These are phyloP conservation scores for Oreohelix idahoensis DNA, from an alignment of 1,140 invertebrate genomes.

Conservation along the genomic window DNA sequence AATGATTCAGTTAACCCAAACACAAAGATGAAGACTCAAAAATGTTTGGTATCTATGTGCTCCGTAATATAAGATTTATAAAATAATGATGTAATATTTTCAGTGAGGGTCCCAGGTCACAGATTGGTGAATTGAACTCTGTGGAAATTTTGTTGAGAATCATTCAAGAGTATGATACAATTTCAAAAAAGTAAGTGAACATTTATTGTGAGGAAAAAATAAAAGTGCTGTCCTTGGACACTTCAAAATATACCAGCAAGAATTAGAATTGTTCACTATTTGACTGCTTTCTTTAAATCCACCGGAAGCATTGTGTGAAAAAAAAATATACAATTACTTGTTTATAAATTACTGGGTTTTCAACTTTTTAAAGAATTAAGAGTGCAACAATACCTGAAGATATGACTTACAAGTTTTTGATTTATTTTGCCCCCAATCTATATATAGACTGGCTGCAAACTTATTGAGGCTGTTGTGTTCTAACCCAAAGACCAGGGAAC, in stretches of 20 bases:
- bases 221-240: neutral
- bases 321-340: no score
- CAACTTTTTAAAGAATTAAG: no score
- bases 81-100: slow-evolving; percentile 29
- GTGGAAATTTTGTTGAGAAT: slow-evolving; percentile 66
- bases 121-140: slow-evolving; percentile 65
- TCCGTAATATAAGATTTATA: neutral
- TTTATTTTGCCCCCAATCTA: no score
- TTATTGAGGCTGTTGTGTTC: slow-evolving; percentile 69
- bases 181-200: slow-evolving; percentile 66
- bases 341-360: no score
- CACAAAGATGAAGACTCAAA: no score
- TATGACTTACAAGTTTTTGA: no score
- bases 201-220: neutral
- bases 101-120: slow-evolving; percentile 55
- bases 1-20: no score
- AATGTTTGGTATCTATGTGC: neutral
- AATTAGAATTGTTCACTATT: neutral
- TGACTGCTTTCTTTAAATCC: neutral
- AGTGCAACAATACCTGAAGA: no score
- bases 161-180: slow-evolving; percentile 68
- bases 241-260: neutral
- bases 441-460: slow-evolving; percentile 70
- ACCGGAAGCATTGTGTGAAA: no score
- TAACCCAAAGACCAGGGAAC: slow-evolving; percentile 66